phyloP scores from a whole-genome alignment of 2,888 invertebrate genomes.

The Scaptomyza caliginosa region DNA sequence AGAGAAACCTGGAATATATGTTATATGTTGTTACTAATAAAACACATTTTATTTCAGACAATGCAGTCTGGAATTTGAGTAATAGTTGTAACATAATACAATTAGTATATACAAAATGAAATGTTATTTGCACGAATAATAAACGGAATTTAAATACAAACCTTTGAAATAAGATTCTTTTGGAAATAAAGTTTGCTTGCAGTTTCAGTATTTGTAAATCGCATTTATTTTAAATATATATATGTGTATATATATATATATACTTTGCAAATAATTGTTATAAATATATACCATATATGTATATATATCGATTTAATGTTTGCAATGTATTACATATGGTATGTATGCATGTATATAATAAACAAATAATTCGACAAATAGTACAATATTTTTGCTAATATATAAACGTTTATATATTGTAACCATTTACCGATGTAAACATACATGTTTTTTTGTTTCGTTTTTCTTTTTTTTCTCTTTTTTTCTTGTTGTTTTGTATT shows the following conservation, averaged over 20 bases:
- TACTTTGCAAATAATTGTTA: conserved; percentile 68
- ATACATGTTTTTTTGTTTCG: conserved; percentile 46
- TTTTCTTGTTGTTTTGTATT: conserved; percentile 35
- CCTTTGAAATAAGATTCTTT: conserved; percentile 10
- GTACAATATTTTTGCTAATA: conserved; percentile 63
- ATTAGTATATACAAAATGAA: conserved; percentile 35
- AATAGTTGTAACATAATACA: neutral
- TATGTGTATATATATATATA: conserved; percentile 43
- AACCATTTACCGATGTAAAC: conserved; percentile 73
- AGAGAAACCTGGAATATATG: neutral
- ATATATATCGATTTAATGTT: conserved; percentile 23
- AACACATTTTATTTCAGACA: neutral
- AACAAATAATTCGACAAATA: conserved; percentile 68
- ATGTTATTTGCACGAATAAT: conserved; percentile 64
- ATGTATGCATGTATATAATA: conserved; percentile 54
- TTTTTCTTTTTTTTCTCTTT: conserved; percentile 39
- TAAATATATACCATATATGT: conserved; percentile 35
- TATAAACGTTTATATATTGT: conserved; percentile 60
- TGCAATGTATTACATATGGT: conserved; percentile 35
- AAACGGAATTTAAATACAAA: conserved; percentile 29
- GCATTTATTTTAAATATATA: conserved; percentile 72
- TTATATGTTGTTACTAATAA: neutral
- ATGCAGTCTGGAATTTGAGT: neutral
- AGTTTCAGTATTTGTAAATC: conserved; percentile 62
- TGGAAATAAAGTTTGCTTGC: neutral